Conservation (phyloP, 2,888 invertebrate genomes). For the Leptopilina myrica region DNA sequence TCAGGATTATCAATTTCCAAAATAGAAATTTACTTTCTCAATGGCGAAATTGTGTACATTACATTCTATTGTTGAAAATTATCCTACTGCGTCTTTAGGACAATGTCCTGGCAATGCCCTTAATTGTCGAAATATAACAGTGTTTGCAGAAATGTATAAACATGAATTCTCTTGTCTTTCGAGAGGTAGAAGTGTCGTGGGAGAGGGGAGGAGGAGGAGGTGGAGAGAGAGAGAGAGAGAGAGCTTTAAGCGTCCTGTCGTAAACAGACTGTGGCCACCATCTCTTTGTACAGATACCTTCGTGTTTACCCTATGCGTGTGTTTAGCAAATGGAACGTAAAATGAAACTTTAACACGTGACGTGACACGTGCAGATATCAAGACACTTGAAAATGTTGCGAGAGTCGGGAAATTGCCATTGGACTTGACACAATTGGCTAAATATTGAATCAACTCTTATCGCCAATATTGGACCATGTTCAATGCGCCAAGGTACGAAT, state of each 20-base stretch:
- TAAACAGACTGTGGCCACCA: conserved; percentile 40
- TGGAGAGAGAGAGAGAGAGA: not conserved
- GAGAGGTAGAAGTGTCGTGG: not conserved
- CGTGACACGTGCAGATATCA: conserved; percentile 8
- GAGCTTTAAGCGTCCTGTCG: conserved; percentile 45
- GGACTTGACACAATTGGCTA: no score
- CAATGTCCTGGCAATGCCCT: not conserved
- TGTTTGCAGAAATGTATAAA: conserved; percentile 17
- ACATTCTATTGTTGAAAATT: not conserved
- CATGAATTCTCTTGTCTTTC: conserved; percentile 7
- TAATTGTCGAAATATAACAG: conserved; percentile 6
- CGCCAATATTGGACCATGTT: no score
- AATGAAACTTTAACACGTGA: conserved; percentile 21
- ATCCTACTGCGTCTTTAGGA: not conserved
- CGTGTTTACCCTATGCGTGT: conserved; percentile 26
- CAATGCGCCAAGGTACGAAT: no score
- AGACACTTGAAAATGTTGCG: not conserved
- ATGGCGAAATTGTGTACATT: not conserved
- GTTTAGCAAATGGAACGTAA: conserved; percentile 38
- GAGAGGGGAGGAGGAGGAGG: not conserved
- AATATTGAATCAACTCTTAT: no score
- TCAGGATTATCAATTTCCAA: no score
- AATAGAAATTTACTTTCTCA: no score
- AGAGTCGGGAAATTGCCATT: no score
- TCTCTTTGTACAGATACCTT: conserved; percentile 24